Evolutionary conservation across 2,113 vertebrate species (phyloP), one percentile per base, ranked within the genome.

Genomic region (Gyps fulvus): DNA sequence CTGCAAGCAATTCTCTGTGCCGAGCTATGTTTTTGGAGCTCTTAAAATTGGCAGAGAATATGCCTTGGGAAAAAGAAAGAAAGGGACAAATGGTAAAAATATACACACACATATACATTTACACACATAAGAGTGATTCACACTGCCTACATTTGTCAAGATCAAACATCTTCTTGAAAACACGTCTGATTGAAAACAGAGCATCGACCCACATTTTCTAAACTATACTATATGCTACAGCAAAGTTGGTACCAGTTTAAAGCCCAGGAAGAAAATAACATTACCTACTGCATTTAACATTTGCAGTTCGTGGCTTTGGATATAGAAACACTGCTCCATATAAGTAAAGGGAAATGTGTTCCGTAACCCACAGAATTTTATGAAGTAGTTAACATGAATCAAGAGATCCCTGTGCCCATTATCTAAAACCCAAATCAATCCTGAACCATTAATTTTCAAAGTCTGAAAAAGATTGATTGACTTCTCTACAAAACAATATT

Each of bases 1-100:
- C 71, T 5, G 12, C 88, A 93, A 95, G 71, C 71, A 77, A 58
- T 93, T 94, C 43, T 77, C 87, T 83, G 25, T 73, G 38, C 90
- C 2, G 10, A 80, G 92, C 54, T 88, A n/a, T 83, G 74, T 83
- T 95, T 91, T 31, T 66, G 31, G 45, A 96, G 71, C 78, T 91
- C 32, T 91, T 90, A 76, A 88, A 95, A 95, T 15, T 93, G 93
- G 82, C 93, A 95, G 45, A 55, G 20, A 90, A 81, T 70, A 50
- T 21, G 54, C 63, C 32, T 94, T 70, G 14, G 85, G 82, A 88
- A 91, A 90, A 93, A 87, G 70, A 80, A 89, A 89, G 72, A 72
- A 85, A 86, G 67, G 74, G 59, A 95, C 90, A 96, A 97, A 92
- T 93, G 83, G 82, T 70, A 95, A 96, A 95, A 95, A 96, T 85